Conservation (phyloP, 2,888 invertebrate species). For the Arrhopalites spinosus region DNA sequence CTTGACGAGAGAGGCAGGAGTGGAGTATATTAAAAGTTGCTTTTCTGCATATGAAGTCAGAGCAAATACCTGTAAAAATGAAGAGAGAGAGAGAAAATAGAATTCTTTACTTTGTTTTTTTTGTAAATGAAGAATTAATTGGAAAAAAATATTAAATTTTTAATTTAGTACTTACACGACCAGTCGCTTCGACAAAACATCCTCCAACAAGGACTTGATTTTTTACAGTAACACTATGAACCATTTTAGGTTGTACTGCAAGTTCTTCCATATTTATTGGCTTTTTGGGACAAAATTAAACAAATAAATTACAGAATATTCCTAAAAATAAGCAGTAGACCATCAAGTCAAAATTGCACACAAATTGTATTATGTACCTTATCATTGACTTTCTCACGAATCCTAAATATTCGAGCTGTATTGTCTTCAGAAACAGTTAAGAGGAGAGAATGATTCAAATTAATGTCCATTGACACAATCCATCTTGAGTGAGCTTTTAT, state of each 20-base stretch:
- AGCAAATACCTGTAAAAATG: conserved; percentile 34
- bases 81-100: no score
- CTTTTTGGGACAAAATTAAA: background rate
- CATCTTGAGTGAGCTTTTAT: conserved; percentile 51
- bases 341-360: no score
- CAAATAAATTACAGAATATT: background rate
- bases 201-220: conserved; percentile 52
- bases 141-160: no score
- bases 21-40: conserved; percentile 29
- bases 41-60: conserved; percentile 39
- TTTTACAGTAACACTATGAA: conserved; percentile 46
- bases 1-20: no score
- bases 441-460: conserved; percentile 39
- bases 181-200: conserved; percentile 44
- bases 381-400: conserved; percentile 35
- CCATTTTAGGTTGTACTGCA: conserved; percentile 35
- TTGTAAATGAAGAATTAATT: no score
- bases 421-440: conserved; percentile 54
- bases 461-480: conserved; percentile 52
- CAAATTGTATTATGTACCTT: conserved; percentile 6
- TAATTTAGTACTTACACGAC: conserved; percentile 25
- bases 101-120: no score
- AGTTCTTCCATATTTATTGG: conserved; percentile 29
- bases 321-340: no score
- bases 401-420: conserved; percentile 47